These are phyloP conservation scores for Epistrophe grossulariae DNA, from an alignment of 2,888 invertebrate species.

Conservation along the genomic window DNA sequence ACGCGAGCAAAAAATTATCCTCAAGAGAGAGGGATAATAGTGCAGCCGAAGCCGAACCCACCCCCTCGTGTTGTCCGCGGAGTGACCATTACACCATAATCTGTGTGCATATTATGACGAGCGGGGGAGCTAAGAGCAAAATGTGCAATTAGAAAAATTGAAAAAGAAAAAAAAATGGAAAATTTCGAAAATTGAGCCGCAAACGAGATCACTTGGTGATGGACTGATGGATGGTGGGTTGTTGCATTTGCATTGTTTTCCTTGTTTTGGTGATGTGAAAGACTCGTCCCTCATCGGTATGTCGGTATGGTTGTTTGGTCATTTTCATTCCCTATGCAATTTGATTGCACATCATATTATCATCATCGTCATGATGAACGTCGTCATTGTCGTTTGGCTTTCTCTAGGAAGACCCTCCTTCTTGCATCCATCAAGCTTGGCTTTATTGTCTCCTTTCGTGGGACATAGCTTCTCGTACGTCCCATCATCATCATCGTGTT, in stretches of 20 bases:
- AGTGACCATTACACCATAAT: constrained; percentile 74
- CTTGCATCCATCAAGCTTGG: constrained; percentile 32
- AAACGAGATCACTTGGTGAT: constrained; percentile 65
- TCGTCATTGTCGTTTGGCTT: constrained; percentile 54
- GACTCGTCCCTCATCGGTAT: neutral
- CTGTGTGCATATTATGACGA: constrained; percentile 60
- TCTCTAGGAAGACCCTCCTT: constrained; percentile 59
- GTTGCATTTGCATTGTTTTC: constrained; percentile 56
- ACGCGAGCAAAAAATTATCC: constrained; percentile 29
- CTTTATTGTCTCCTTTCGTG: constrained; percentile 62
- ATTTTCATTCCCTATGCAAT: constrained; percentile 52
- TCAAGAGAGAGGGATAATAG: constrained; percentile 66
- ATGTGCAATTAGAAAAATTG: constrained; percentile 69
- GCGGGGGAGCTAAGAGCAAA: constrained; percentile 59
- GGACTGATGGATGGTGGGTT: constrained; percentile 11
- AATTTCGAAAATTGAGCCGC: constrained; percentile 62
- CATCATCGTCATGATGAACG: too few relatives aligned
- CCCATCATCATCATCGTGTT: constrained; percentile 20
- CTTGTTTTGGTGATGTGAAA: constrained; percentile 26
- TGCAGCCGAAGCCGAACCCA: constrained; percentile 30
- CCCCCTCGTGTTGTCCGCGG: constrained; percentile 50
- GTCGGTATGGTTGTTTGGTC: constrained; percentile 31
- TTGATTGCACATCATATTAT: constrained; percentile 66
- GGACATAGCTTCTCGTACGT: constrained; percentile 68
- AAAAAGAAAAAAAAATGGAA: constrained; percentile 45